Percentiles rank a stretch among this genome's conserved stretches.
Evolutionary conservation across 2,888 invertebrate genomes (phyloP).

Genomic region (Bimastos eiseni): DNA sequence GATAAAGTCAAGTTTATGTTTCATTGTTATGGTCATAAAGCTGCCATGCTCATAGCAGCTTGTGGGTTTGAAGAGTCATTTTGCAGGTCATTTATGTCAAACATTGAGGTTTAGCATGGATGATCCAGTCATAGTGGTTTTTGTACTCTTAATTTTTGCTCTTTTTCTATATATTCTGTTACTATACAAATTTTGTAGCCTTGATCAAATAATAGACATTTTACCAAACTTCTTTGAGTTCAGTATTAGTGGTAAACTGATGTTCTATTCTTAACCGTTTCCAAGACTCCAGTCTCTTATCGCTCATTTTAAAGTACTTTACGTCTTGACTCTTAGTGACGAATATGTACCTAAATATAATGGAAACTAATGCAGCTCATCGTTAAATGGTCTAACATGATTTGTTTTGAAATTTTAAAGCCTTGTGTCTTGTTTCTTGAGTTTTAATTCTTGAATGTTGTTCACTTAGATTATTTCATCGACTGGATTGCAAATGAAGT

Average conservation of each 20-base stretch:
- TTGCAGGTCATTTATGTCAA: background rate
- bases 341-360: no score
- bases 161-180: background rate
- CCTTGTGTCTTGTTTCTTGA: background rate
- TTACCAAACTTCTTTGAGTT: background rate
- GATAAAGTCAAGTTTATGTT: background rate
- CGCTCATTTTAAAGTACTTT: background rate
- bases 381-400: no score
- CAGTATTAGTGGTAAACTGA: background rate
- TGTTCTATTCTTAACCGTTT: background rate
- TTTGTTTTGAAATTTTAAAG: background rate
- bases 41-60: background rate
- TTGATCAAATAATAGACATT: background rate
- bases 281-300: background rate
- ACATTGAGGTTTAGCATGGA: background rate
- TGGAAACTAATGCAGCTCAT: no score
- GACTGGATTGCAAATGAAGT: constrained; percentile 47
- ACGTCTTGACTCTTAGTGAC: background rate
- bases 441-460: background rate
- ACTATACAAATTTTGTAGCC: background rate
- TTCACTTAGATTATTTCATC: constrained; percentile 41
- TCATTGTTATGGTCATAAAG: background rate
- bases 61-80: background rate
- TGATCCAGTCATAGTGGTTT: background rate
- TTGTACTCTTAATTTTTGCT: background rate